Base-by-base conservation (phyloP, 2,113 vertebrate species). In the Lagopus leucura region DNA sequence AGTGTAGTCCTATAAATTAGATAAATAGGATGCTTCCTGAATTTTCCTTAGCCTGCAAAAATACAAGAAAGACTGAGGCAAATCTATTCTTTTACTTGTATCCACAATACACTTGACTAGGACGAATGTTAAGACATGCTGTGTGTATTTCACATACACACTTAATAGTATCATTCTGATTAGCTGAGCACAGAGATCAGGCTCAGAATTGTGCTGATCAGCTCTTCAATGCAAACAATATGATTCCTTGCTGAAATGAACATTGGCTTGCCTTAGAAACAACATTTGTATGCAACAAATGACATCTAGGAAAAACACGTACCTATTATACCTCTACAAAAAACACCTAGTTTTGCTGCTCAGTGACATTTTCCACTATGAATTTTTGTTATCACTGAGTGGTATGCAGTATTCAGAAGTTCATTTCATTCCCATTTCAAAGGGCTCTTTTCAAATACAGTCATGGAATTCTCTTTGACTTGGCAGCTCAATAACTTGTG, bases 401-500 rank as follows among this genome's bases (percentile, higher is more conserved):
- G 38, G n/a, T 52, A 83, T 77, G 50, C 28, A 81, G 65, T 88
- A 94, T 88, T 82, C 69, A 94, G 67, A 79, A 82, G 61, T 89
- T 88, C 45, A 91, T 89, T 58, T 73, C 19, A 79, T 76, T 86
- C 87, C 13, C 8, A 69, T 92, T 94, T 93, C 87, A 91, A 82
- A 85, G 13, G 34, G 40, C 30, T 85, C 22, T 91, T 79, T 93
- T 82, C 89, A 92, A 36, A 89, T 10, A 8, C 30, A 61, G 24
- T 73, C 84, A 79, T 0, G 7, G 54, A 89, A 87, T 89, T 89
- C 43, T 79, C 58, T 92, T 95, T 84, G 63, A 76, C 87, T 86
- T 87, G 48, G 22, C 52, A 82, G 20, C 30, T 82, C 63, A 43
- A 18, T 70, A 73, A 32, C 43, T 73, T 25, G 19, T 91, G 43